Evolutionary conservation across 2,797 vertebrate species (phyloP).

Genomic region (Xenentodon cancila): DNA sequence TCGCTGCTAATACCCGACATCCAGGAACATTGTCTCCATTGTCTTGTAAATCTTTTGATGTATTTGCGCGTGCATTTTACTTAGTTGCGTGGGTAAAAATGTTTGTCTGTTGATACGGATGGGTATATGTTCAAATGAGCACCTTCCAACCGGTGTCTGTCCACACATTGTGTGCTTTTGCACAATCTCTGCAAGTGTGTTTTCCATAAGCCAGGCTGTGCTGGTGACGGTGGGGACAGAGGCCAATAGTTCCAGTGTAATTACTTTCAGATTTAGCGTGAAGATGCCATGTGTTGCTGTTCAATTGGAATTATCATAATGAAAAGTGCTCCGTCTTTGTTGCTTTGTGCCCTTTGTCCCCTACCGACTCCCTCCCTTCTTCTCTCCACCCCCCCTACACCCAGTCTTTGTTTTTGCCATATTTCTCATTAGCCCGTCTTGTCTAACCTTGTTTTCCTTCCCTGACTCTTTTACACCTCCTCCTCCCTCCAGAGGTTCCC

Average conservation of each 20-base stretch:
- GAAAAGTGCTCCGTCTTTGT: slow-evolving; percentile 60
- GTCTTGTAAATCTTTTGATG: slow-evolving; percentile 53
- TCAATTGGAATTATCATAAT: slow-evolving; percentile 59
- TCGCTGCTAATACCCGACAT: slow-evolving; percentile 47
- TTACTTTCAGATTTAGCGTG: slow-evolving; percentile 72
- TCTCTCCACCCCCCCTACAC: slow-evolving; percentile 7
- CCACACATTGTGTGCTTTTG: no score
- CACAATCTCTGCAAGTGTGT: slow-evolving; percentile 22
- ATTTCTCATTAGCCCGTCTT: slow-evolving; percentile 8
- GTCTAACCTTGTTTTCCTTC: slow-evolving; percentile 24
- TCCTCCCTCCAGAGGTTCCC: slow-evolving; percentile 81
- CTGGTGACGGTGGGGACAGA: slow-evolving; percentile 44
- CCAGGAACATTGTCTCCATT: slow-evolving; percentile 59
- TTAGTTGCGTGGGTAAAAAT: neutral
- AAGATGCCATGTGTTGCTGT: slow-evolving; percentile 71
- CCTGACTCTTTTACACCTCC: slow-evolving; percentile 3
- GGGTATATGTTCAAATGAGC: slow-evolving; percentile 16
- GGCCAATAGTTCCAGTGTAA: slow-evolving; percentile 67
- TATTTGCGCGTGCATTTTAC: neutral
- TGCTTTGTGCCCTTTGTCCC: slow-evolving; percentile 47
- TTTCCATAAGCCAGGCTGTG: slow-evolving; percentile 33
- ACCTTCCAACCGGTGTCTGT: slow-evolving; percentile 2
- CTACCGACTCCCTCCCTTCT: neutral
- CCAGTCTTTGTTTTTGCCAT: slow-evolving; percentile 22
- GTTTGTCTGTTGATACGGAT: slow-evolving; percentile 16